Percentiles rank a stretch among this genome's conserved stretches.
These are phyloP conservation scores for Drosophila ustulata DNA, from an alignment of 2,888 invertebrate species.

Conservation along the genomic window DNA sequence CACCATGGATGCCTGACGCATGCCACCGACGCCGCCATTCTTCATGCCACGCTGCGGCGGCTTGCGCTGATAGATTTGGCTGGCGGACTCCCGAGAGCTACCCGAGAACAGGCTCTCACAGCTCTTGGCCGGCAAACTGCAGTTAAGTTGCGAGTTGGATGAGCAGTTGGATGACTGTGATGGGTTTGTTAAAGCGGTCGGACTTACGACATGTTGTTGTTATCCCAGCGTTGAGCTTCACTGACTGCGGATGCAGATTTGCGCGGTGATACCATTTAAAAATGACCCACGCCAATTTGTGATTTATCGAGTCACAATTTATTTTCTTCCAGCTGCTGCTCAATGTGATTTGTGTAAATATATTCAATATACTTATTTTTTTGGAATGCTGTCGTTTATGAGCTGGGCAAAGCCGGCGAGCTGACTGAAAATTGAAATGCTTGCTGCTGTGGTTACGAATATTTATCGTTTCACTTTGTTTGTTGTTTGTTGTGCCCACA, in stretches of 20 bases:
- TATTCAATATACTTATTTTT: constrained; percentile 24
- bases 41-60: constrained; percentile 48
- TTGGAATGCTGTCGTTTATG: constrained; percentile 16
- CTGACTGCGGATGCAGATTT: constrained; percentile 83
- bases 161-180: background rate
- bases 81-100: constrained; percentile 83
- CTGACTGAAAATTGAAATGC: constrained; percentile 63
- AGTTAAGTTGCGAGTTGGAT: background rate
- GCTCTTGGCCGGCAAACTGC: constrained; percentile 83
- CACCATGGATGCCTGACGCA: constrained; percentile 74
- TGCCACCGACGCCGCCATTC: constrained; percentile 29
- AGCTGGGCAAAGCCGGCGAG: constrained; percentile 38
- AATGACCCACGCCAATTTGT: constrained; percentile 18
- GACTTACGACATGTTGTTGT: constrained; percentile 80
- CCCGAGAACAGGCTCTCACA: constrained; percentile 85
- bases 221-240: constrained; percentile 46
- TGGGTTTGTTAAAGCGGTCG: background rate
- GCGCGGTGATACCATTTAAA: constrained; percentile 74
- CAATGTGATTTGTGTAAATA: constrained; percentile 15
- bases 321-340: constrained; percentile 14
- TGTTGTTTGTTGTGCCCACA: constrained; percentile 60
- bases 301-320: constrained; percentile 17
- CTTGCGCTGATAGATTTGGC: constrained; percentile 78
- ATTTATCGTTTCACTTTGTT: constrained; percentile 54
- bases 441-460: constrained; percentile 74